A percentile compares a stretch with the other conserved stretches of the same genome.
phyloP scores from a whole-genome alignment of 1,140 invertebrate genomes.

The Arctopsyche grandis region DNA sequence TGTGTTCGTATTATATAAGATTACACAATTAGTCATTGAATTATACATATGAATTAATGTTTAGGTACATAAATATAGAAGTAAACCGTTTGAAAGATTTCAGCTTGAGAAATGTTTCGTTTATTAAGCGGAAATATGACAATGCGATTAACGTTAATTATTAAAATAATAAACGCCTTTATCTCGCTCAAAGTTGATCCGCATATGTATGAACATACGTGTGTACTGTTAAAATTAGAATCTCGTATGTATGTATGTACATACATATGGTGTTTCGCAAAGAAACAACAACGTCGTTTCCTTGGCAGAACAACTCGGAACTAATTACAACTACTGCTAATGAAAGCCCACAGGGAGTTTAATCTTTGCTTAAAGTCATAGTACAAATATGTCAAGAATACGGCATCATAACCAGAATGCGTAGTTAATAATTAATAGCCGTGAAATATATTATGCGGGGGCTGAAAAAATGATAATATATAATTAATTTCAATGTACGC shows the following conservation, averaged over 20 bases:
- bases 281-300: conserved; percentile 28
- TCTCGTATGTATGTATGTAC: conserved; percentile 27
- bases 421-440: not conserved
- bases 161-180: conserved; percentile 5
- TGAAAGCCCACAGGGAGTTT: conserved; percentile 33
- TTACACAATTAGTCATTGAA: too few relatives aligned
- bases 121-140: not conserved
- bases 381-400: conserved; percentile 5
- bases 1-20: not conserved
- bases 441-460: not conserved
- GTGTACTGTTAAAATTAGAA: conserved; percentile 47
- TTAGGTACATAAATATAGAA: too few relatives aligned
- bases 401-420: not conserved
- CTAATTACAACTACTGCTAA: conserved; percentile 46
- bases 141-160: not conserved
- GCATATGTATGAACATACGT: too few relatives aligned
- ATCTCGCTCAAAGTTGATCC: conserved; percentile 30
- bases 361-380: conserved; percentile 16
- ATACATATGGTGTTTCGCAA: not conserved
- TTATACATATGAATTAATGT: too few relatives aligned
- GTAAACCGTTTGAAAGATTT: too few relatives aligned
- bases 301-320: conserved; percentile 41
- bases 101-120: too few relatives aligned
- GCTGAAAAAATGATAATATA: not conserved
- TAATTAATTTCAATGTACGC: not conserved